Evolutionary conservation across 2,113 vertebrate species (phyloP), one percentile per base, ranked within the genome.

Genomic region (Myocastor coypus): DNA sequence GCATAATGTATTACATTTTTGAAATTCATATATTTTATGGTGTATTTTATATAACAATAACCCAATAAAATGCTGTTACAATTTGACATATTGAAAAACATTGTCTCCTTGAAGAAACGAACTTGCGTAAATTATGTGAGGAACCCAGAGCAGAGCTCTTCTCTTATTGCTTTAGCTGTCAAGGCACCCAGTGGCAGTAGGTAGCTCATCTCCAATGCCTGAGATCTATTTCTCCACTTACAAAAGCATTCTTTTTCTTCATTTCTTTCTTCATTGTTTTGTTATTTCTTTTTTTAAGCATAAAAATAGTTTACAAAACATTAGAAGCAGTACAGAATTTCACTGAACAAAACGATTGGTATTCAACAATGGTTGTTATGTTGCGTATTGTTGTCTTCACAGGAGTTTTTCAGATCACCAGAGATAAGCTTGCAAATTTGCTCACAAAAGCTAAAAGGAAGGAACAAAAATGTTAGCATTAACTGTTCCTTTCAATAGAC

Each of bases 41-140:
- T 96, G 42, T 93, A 87, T 90, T 96, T 93, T 87, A 89, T 94
- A 40, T 87, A 93, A 93, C 61, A 94, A 77, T 55, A 91, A 87
- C 57, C 66, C 71, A 91, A 89, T 78, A 80, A 95, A 97, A 73
- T 11, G 10, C 92, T 91, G 73, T 50, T 83, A 50, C 69, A 59
- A 84, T 91, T 91, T 9, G 37, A 77, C 83, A 83, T 17, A 4
- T 97, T 91, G 91, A 77, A 94, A 93, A 96, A 92, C 68, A 94
- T 59, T 83, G 73, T 95, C 80, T 95, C 26, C 73, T 93, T 91
- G 93, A 94, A 88, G 81, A 94, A 93, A 95, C 55, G 59, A 96
- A 94, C 87, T 89, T 95, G 75, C 68, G 85, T 84, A 78, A 75
- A 95, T 92, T 85, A 63, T 40, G 64, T 78, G 34, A 84, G 87